These are phyloP conservation scores for Lophotis ruficrista DNA, from an alignment of 2,113 vertebrate species.

Conservation along the genomic window DNA sequence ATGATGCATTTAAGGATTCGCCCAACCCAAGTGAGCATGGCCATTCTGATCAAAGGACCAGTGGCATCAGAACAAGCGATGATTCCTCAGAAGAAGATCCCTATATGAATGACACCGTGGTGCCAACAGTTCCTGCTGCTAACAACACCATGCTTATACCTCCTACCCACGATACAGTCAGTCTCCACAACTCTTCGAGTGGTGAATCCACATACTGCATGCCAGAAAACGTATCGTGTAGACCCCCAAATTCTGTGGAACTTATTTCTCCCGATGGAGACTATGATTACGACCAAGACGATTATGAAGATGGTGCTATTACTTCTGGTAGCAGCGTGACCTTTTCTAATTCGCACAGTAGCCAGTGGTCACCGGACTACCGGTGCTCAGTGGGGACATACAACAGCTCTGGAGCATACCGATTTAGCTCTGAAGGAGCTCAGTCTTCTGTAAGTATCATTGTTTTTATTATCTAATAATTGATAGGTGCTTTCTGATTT, in stretches of 20 bases:
- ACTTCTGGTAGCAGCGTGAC: slow-evolving; percentile 89
- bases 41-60: slow-evolving; percentile 95
- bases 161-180: slow-evolving; percentile 51
- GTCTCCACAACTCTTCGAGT: slow-evolving; percentile 76
- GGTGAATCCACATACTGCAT: slow-evolving; percentile 83
- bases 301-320: slow-evolving; percentile 89
- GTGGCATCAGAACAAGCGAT: slow-evolving; percentile 94
- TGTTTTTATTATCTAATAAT: background rate
- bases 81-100: slow-evolving; percentile 98
- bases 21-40: slow-evolving; percentile 96
- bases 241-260: slow-evolving; percentile 76
- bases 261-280: slow-evolving; percentile 88
- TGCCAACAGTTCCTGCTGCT: slow-evolving; percentile 64
- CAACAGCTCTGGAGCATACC: slow-evolving; percentile 91
- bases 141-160: slow-evolving; percentile 60
- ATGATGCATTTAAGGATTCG: slow-evolving; percentile 95
- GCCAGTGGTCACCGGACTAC: slow-evolving; percentile 92
- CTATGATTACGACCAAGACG: slow-evolving; percentile 90
- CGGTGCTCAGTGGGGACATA: slow-evolving; percentile 90
- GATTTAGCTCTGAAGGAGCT: slow-evolving; percentile 93
- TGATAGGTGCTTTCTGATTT: background rate
- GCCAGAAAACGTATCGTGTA: slow-evolving; percentile 75
- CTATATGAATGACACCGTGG: slow-evolving; percentile 89
- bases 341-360: slow-evolving; percentile 85
- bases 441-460: slow-evolving; percentile 90